phyloP scores from a whole-genome alignment of 2,113 vertebrate species.

The Eidolon helvum region DNA sequence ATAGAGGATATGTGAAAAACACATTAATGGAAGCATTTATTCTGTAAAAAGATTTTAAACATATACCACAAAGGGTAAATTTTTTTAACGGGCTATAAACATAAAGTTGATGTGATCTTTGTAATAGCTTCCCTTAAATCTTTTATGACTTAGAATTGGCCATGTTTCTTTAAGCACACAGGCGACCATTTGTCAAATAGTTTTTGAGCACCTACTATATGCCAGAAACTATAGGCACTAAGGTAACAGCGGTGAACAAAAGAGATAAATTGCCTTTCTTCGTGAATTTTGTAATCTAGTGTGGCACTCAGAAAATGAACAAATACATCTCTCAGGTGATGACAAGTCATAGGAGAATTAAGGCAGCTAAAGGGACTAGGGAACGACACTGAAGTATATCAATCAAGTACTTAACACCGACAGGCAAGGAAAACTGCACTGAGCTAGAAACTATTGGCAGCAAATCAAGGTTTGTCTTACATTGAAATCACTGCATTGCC shows the following conservation, averaged over 20 bases:
- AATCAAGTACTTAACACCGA: not conserved
- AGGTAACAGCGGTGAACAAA: not conserved
- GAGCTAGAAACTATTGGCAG: not conserved
- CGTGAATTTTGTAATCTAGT: not conserved
- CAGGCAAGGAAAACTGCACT: not conserved
- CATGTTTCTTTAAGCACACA: not conserved
- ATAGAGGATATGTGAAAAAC: not conserved
- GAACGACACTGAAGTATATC: not conserved
- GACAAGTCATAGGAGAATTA: slow-evolving; percentile 26
- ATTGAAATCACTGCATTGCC: not conserved
- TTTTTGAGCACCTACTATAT: not conserved
- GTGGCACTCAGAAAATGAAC: slow-evolving; percentile 33
- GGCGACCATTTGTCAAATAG: not conserved
- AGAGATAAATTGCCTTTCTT: not conserved
- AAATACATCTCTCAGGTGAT: slow-evolving; percentile 44
- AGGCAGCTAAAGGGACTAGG: not conserved
- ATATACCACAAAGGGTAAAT: not conserved
- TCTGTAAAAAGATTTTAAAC: not conserved
- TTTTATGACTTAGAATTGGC: not conserved
- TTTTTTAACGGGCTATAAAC: not conserved
- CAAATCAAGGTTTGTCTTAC: not conserved
- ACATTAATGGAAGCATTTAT: not conserved
- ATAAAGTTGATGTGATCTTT: not conserved
- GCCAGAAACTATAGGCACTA: not conserved
- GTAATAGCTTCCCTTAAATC: not conserved